Base-by-base conservation (phyloP, 2,797 vertebrate genomes). In the Trichosurus vulpecula region DNA sequence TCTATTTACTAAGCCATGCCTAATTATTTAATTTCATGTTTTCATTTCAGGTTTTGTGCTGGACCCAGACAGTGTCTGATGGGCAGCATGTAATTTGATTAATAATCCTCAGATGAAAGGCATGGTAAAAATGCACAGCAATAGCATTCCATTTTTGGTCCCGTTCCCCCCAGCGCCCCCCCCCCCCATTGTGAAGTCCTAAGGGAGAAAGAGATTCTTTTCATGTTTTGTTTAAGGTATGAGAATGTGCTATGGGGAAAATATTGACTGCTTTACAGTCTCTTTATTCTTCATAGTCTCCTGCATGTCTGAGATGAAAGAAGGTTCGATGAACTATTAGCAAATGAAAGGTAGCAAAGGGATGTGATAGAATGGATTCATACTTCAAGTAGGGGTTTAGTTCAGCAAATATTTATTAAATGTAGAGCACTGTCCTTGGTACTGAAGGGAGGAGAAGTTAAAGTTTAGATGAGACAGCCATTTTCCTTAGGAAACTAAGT, bases 1-100 rank as follows among this genome's bases (percentile, higher is more conserved):
- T 52, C 55, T 54, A 54, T 81, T 92, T 30, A 6, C 74, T 61
- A 74, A 27, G 74, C n/a, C 52, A 6, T 91, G 27, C 30, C 2
- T 5, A 1, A 27, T 4, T 0, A 1, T 22, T 56, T 47, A 0
- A 2, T n/a, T 25, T 55, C 29, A 0, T 47, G 31, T 10, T 87
- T 92, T 87, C 52, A 25, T 52, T 47, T 52, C 52, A 6, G 0
- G 47, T 61, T 52, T n/a, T 51, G 29, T 3, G 4, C 13, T 1
- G 1, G 57, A 47, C 66, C 13, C 14, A 35, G 35, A 47, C 35
- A 90, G 54, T 16, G 47, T 41, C 14, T 30, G 52, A 52, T 29
- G 47, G 90, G 61, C 6, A 3, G 90, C 35, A 29, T 93, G 16
- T 3, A 14, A 56, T 14, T 8, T 19, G 61, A 35, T 0, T 9